These are phyloP conservation scores for Gephyroberyx darwinii DNA, from an alignment of 2,797 vertebrate genomes.

Conservation along the genomic window DNA sequence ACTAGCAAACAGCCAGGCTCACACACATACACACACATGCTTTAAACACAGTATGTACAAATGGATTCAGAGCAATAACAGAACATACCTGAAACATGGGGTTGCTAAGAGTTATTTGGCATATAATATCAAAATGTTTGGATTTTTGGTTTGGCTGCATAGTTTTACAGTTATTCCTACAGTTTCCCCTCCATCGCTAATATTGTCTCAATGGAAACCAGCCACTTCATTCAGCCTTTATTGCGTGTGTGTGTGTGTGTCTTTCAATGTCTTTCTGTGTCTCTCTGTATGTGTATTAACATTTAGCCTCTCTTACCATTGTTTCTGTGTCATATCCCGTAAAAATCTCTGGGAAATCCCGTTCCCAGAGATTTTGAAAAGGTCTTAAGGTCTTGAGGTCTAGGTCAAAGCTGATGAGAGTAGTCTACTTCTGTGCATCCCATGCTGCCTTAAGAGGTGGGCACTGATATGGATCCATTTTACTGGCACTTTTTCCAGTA, in stretches of 20 bases:
- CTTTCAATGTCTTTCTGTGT: slow-evolving; percentile 55
- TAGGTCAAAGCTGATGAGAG: slow-evolving; percentile 54
- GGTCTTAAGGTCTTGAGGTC: slow-evolving; percentile 66
- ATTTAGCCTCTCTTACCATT: slow-evolving; percentile 76
- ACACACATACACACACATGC: slow-evolving; percentile 20
- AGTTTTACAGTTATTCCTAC: slow-evolving; percentile 61
- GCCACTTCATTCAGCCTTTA: slow-evolving; percentile 56
- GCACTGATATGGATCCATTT: not conserved
- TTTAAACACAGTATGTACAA: slow-evolving; percentile 31
- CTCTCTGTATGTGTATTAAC: slow-evolving; percentile 58
- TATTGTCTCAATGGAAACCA: slow-evolving; percentile 56
- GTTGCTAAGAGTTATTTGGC: no score
- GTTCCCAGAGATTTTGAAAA: slow-evolving; percentile 68
- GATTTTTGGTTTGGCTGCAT: slow-evolving; percentile 10
- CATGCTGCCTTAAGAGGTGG: not conserved
- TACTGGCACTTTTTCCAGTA: not conserved
- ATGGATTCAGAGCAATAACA: slow-evolving; percentile 17
- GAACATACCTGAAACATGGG: slow-evolving; percentile 26
- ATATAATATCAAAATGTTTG: no score
- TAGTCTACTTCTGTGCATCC: slow-evolving; percentile 24
- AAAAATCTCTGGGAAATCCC: slow-evolving; percentile 15
- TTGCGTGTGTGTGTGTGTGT: slow-evolving; percentile 50
- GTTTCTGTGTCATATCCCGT: slow-evolving; percentile 51
- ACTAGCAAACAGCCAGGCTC: slow-evolving; percentile 56
- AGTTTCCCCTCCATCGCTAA: slow-evolving; percentile 54